Conservation (phyloP, 2,797 vertebrate genomes). For the Neosalanx taihuensis region DNA sequence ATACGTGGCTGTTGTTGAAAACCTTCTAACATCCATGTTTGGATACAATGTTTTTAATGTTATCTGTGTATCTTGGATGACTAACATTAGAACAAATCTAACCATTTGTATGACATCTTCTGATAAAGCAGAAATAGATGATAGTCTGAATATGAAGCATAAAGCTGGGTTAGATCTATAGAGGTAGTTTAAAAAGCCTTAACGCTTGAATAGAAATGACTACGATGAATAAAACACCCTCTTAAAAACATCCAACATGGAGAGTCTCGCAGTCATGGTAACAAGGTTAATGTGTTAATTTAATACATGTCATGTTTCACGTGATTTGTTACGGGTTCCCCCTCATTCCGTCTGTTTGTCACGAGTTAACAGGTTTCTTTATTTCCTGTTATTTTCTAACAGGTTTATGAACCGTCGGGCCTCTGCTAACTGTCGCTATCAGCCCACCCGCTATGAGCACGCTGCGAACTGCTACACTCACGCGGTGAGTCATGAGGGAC, state of each 20-base stretch:
- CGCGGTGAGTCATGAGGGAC: constrained; percentile 76
- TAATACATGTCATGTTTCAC: no score
- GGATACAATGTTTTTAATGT: not conserved
- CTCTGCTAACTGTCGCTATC: constrained; percentile 93
- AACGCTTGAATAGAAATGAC: not conserved
- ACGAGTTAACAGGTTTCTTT: not conserved
- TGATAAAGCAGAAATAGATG: no score
- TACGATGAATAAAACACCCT: not conserved
- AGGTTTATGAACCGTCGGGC: constrained; percentile 98
- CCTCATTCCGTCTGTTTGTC: no score
- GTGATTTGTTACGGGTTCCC: no score
- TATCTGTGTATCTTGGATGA: no score
- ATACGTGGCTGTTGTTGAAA: not conserved
- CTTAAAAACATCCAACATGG: not conserved
- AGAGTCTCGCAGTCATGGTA: no score
- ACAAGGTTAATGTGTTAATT: no score
- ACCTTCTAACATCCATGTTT: not conserved
- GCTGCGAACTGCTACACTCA: constrained; percentile 99
- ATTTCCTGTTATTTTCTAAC: constrained; percentile 30
- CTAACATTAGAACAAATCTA: no score
- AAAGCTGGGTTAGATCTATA: no score
- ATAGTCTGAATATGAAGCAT: no score
- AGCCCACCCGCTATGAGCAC: constrained; percentile 95
- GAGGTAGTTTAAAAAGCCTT: no score
- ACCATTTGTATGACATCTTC: no score